Conservation (phyloP, 2,113 vertebrate genomes). For the Eulemur macaco region DNA sequence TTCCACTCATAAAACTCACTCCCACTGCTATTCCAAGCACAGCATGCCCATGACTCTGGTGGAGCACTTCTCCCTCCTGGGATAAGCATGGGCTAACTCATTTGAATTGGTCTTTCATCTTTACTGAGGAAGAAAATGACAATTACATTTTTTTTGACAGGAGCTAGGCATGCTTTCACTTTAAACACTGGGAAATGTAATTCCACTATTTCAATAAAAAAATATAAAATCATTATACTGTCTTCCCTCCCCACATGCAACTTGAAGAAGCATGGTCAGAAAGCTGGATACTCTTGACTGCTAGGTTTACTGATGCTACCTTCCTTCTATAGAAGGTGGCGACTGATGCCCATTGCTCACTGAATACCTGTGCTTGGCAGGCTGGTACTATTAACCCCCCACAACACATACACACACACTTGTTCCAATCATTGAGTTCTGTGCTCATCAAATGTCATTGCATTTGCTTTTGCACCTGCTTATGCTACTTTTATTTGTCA, state of each 20-base stretch:
- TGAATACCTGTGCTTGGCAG: neutral
- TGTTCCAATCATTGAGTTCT: neutral
- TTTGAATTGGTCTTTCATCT: conserved; percentile 27
- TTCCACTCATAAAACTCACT: conserved; percentile 23
- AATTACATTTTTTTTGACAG: conserved; percentile 29
- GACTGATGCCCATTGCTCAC: neutral
- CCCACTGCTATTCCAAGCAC: neutral
- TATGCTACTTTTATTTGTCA: neutral
- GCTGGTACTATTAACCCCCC: neutral
- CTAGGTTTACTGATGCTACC: neutral
- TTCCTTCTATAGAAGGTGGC: neutral
- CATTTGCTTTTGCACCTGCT: neutral
- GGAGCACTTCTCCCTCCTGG: neutral
- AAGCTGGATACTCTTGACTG: neutral
- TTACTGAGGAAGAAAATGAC: conserved; percentile 21
- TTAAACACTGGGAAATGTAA: neutral
- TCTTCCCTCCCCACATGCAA: neutral
- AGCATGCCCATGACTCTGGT: neutral
- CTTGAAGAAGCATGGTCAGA: neutral
- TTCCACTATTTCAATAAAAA: conserved; percentile 16
- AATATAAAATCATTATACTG: neutral
- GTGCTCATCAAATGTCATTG: neutral
- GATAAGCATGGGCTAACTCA: neutral
- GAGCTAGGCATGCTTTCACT: neutral
- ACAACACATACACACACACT: neutral